Conservation (phyloP, 92 coral and sea anemone species). For the Nematostella vectensis region DNA sequence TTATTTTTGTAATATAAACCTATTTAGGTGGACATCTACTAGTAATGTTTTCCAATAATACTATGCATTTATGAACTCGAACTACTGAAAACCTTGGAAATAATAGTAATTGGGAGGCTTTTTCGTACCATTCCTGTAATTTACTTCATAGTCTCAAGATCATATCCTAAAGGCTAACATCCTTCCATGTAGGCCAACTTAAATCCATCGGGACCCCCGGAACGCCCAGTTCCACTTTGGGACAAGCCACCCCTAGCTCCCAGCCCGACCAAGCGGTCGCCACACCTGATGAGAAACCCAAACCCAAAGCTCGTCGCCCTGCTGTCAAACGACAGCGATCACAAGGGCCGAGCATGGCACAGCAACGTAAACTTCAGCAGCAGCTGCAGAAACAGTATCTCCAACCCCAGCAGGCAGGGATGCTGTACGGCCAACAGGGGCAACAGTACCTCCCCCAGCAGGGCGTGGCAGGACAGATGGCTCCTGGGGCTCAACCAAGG, state of each 20-base stretch:
- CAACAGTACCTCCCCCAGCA: slow-evolving; percentile 25
- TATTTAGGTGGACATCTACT: too few species aligned
- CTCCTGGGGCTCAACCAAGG: slow-evolving; percentile 11
- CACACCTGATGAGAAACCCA: slow-evolving; percentile 48
- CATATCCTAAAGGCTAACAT: too few species aligned
- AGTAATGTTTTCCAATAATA: too few species aligned
- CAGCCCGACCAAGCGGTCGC: slow-evolving; percentile 31
- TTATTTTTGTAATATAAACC: too few species aligned
- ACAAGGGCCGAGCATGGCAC: slow-evolving; percentile 22
- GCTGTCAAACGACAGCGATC: slow-evolving; percentile 23
- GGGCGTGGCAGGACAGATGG: slow-evolving; percentile 10
- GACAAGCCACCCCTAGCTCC: slow-evolving; percentile 25
- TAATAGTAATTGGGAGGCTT: too few species aligned
- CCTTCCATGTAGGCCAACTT: slow-evolving; percentile 27
- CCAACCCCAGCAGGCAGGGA: slow-evolving; percentile 31
- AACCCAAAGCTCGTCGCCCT: slow-evolving; percentile 36
- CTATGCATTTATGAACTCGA: too few species aligned
- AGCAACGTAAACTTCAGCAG: slow-evolving; percentile 49
- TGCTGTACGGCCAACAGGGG: slow-evolving; percentile 39
- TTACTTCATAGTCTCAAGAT: too few species aligned
- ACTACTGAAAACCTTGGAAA: too few species aligned
- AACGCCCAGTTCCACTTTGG: slow-evolving; percentile 37
- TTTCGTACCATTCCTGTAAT: too few species aligned
- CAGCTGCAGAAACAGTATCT: slow-evolving; percentile 34
- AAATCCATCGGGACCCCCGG: slow-evolving; percentile 42